A percentile compares a stretch with the other conserved stretches of the same genome.
These are phyloP conservation scores for Tenrec ecaudatus DNA, from an alignment of 2,113 vertebrate species.

Conservation along the genomic window DNA sequence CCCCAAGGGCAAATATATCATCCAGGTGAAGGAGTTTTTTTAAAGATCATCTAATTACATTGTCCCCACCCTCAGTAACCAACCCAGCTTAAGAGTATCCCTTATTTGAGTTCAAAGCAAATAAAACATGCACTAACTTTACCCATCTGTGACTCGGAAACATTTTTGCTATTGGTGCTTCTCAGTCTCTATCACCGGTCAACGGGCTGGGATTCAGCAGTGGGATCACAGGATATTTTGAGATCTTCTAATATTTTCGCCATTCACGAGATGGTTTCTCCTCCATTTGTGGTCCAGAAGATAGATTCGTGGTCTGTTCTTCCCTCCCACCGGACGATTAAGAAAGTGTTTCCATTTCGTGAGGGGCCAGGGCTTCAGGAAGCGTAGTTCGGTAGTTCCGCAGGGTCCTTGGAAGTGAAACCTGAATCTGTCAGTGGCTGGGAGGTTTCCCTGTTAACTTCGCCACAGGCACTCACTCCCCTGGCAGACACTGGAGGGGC, in stretches of 20 bases:
- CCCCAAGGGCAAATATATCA: too few species aligned
- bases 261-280: neutral
- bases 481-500: too few species aligned
- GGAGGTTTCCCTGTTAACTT: too few species aligned
- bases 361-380: slow-evolving; percentile 91
- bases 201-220: neutral
- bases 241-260: neutral
- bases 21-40: too few species aligned
- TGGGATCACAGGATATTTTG: neutral
- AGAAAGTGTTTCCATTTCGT: slow-evolving; percentile 89
- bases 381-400: slow-evolving; percentile 91
- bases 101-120: neutral
- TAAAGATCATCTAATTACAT: too few species aligned
- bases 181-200: neutral
- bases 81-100: neutral
- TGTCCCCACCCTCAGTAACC: neutral
- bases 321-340: slow-evolving; percentile 70
- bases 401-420: slow-evolving; percentile 95
- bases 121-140: neutral
- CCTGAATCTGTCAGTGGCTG: slow-evolving; percentile 83
- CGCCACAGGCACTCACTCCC: too few species aligned
- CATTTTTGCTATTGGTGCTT: neutral
- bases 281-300: neutral
- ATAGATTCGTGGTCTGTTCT: neutral
- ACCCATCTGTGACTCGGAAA: neutral